Evolutionary conservation across 1,140 invertebrate genomes (phyloP).

Genomic region (Vanessa atalanta): DNA sequence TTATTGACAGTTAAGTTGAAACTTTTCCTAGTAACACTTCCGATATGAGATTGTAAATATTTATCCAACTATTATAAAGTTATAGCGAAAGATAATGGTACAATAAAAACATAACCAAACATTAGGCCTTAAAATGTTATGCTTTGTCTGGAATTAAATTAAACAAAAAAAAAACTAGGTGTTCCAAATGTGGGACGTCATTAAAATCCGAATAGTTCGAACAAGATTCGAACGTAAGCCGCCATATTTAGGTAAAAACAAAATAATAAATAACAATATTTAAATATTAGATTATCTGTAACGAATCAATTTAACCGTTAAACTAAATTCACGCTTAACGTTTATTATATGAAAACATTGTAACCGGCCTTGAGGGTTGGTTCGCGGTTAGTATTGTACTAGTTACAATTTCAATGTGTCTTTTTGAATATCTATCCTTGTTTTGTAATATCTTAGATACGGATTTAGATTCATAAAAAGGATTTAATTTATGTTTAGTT

Average conservation of each 20-base stretch:
- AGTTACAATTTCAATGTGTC: not conserved
- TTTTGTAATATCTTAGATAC: not conserved
- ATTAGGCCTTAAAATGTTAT: too few relatives aligned
- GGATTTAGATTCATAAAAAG: too few relatives aligned
- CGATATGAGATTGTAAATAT: not conserved
- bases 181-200: too few relatives aligned
- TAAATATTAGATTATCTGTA: slow-evolving; percentile 3
- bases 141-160: too few relatives aligned
- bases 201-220: too few relatives aligned
- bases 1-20: not conserved
- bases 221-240: too few relatives aligned
- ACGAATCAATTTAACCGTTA: slow-evolving; percentile 19
- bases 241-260: not conserved
- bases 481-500: too few relatives aligned
- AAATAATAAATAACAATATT: not conserved
- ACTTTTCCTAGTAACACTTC: slow-evolving; percentile 9
- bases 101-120: too few relatives aligned
- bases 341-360: not conserved
- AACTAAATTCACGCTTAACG: slow-evolving; percentile 11
- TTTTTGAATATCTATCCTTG: not conserved
- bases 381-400: slow-evolving; percentile 11
- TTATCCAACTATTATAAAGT: too few relatives aligned
- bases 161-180: too few relatives aligned
- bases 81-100: too few relatives aligned
- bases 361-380: slow-evolving; percentile 7